Conservation (phyloP, 2,113 vertebrate species). For the Myrmophylax atrothorax region DNA sequence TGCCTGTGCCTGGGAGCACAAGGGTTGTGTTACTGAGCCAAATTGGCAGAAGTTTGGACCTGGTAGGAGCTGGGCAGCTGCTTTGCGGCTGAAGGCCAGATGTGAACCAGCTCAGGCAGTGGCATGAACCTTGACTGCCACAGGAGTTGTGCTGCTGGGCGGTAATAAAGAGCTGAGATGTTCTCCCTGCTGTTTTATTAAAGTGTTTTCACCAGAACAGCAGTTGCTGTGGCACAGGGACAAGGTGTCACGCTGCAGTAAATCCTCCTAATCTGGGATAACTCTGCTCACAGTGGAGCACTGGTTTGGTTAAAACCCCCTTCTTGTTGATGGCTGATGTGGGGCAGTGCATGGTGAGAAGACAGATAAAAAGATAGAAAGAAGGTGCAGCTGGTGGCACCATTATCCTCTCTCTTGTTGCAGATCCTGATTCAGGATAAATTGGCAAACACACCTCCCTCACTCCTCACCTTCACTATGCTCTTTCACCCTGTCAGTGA, state of each 20-base stretch:
- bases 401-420: neutral
- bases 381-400: neutral
- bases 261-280: neutral
- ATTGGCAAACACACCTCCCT: neutral
- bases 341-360: neutral
- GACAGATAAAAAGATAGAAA: neutral
- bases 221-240: neutral
- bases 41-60: neutral
- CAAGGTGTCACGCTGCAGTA: fast-evolving
- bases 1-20: neutral
- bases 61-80: neutral
- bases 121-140: fast-evolving
- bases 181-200: neutral
- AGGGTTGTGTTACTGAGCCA: neutral
- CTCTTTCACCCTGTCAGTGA: neutral
- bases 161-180: neutral
- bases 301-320: neutral
- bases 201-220: neutral
- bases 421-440: neutral
- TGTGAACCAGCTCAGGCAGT: neutral
- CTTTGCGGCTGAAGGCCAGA: neutral
- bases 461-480: fast-evolving
- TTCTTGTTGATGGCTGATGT: neutral
- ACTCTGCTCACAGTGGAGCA: neutral
- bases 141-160: neutral